Percentiles rank a stretch among this genome's conserved stretches.
Evolutionary conservation across 2,113 vertebrate species (phyloP).

Genomic region (Sinocyclocheilus maitianheensis): DNA sequence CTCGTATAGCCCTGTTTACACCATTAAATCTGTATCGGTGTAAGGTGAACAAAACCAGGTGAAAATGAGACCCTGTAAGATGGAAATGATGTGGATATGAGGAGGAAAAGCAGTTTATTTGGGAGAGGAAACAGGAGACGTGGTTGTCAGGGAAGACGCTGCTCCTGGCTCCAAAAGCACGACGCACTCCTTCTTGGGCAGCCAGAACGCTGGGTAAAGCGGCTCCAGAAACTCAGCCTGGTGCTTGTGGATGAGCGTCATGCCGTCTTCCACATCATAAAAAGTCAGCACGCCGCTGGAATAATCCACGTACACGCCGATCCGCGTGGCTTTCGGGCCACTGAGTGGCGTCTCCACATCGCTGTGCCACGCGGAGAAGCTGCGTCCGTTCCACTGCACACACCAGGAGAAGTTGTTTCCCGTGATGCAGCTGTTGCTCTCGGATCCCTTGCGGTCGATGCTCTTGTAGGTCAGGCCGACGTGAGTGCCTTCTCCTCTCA

Average conservation of each 20-base stretch:
- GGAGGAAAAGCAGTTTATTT: background rate
- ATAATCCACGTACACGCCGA: slow-evolving; percentile 80
- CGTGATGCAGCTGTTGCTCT: slow-evolving; percentile 76
- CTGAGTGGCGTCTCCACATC: slow-evolving; percentile 74
- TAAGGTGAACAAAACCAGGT: background rate
- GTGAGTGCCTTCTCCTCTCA: slow-evolving; percentile 75
- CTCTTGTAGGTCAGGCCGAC: slow-evolving; percentile 79
- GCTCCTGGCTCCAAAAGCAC: slow-evolving; percentile 69
- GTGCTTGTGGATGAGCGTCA: slow-evolving; percentile 77
- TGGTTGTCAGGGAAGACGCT: slow-evolving; percentile 58
- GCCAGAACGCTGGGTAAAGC: slow-evolving; percentile 78
- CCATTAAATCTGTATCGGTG: background rate
- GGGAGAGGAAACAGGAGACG: slow-evolving; percentile 66
- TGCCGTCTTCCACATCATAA: slow-evolving; percentile 65
- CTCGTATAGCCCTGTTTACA: background rate
- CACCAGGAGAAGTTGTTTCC: slow-evolving; percentile 84
- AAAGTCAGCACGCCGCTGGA: slow-evolving; percentile 71
- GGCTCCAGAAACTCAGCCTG: slow-evolving; percentile 77
- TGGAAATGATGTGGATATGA: background rate
- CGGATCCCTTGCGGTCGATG: slow-evolving; percentile 75
- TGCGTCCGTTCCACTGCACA: slow-evolving; percentile 78
- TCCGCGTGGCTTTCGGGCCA: slow-evolving; percentile 66
- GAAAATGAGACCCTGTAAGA: background rate
- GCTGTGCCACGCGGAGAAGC: slow-evolving; percentile 83
- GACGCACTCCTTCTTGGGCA: slow-evolving; percentile 82